Evolutionary conservation across 2,797 vertebrate genomes (phyloP).

Genomic region (Emys orbicularis): DNA sequence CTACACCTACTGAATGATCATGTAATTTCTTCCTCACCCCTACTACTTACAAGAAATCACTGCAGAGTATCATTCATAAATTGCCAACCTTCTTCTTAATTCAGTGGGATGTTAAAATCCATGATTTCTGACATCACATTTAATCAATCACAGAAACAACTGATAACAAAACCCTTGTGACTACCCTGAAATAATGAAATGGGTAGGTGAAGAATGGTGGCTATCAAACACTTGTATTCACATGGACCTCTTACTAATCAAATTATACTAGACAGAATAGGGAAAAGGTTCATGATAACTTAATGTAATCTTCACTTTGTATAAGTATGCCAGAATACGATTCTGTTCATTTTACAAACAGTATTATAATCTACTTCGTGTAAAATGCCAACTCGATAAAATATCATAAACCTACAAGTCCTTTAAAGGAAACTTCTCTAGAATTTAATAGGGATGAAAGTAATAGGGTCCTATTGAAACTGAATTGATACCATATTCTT

Average conservation of each 20-base stretch:
- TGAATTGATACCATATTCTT: slow-evolving; percentile 25
- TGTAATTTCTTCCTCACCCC: background rate
- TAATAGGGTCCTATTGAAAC: background rate
- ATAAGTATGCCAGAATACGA: background rate
- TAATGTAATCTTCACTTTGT: background rate
- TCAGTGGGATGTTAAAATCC: background rate
- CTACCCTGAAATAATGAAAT: background rate
- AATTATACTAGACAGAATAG: background rate
- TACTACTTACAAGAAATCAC: background rate
- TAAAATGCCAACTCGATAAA: background rate
- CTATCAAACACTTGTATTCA: background rate
- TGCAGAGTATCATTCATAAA: background rate
- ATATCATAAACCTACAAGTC: accelerated
- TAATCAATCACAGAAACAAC: background rate
- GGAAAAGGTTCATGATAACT: background rate
- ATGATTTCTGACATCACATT: background rate
- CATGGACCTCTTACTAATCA: background rate
- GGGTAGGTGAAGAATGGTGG: background rate
- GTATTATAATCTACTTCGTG: background rate
- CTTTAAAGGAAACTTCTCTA: background rate
- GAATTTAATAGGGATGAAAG: slow-evolving; percentile 37
- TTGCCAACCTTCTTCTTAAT: background rate
- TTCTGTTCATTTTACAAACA: background rate
- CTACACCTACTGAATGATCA: background rate
- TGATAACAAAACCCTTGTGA: background rate